phyloP scores from a whole-genome alignment of 2,113 vertebrate genomes.

The Pholis gunnellus region DNA sequence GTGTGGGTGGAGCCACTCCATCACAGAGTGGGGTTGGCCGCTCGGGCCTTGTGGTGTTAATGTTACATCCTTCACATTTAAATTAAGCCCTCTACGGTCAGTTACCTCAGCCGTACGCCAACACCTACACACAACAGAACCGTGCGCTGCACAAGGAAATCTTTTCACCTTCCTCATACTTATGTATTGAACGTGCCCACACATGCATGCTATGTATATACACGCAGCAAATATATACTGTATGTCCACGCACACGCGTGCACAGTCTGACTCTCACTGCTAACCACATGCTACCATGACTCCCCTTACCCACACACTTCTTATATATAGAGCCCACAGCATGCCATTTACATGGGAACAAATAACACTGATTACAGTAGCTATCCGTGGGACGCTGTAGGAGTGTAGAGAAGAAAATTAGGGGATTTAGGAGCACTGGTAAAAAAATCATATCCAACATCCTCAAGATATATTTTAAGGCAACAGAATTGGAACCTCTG shows the following conservation, averaged over 20 bases:
- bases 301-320: conserved; percentile 48
- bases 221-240: neutral
- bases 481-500: neutral
- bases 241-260: neutral
- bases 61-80: conserved; percentile 53
- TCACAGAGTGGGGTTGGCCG: conserved; percentile 36
- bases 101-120: conserved; percentile 29
- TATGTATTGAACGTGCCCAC: conserved; percentile 37
- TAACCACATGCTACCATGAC: conserved; percentile 48
- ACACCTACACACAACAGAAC: conserved; percentile 39
- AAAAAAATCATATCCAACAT: neutral
- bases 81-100: conserved; percentile 49
- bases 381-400: neutral
- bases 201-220: conserved; percentile 26
- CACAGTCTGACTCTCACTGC: conserved; percentile 29
- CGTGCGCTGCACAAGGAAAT: neutral
- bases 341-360: conserved; percentile 19
- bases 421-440: neutral
- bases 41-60: conserved; percentile 31
- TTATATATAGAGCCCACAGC: conserved; percentile 46
- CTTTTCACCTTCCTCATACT: conserved; percentile 27
- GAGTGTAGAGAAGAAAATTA: neutral
- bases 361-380: conserved; percentile 22
- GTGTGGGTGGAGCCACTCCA: conserved; percentile 53
- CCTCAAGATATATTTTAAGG: neutral